Base-by-base conservation (phyloP, 2,113 vertebrate species). In the Atractosteus spatula region DNA sequence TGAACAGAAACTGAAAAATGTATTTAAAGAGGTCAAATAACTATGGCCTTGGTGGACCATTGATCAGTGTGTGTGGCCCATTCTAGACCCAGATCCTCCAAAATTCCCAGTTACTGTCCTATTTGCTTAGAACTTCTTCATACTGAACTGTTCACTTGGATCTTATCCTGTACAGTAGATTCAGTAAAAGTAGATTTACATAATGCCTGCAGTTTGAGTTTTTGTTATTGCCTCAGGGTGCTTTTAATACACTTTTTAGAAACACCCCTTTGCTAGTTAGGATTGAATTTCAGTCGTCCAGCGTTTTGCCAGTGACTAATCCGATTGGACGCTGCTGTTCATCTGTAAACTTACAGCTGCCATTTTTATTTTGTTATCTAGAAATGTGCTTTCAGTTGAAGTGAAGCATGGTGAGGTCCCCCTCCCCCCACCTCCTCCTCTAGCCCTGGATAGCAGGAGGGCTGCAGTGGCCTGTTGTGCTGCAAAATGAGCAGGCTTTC, bases 401-500 rank as follows among this genome's bases (percentile, higher is more conserved):
- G 69, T 73, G 73, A 71, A 69, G 64, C 71, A 71, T 69, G 62
- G 73, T 66, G 51, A 41, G 74, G 56, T 55, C 55, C 74, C 64
- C 57, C 70, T 67, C 43, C 55, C 45, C 14, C 55, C 8, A 59
- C 43, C 62, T 62, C 64, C 56, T 74, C 71, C 55, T 61, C 61
- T 59, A 61, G 71, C 56, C 42, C 16, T 69, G 74, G 76, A 72
- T 80, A 78, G 76, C 71, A 73, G 76, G 73, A 77, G 73, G 76
- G 68, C 78, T 75, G 70, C 71, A 75, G 73, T 74, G 69, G 76
- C 72, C 72, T 79, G 79, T 79, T 81, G 77, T 81, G 75, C 77
- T 76, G 73, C 76, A 80, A 82, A 80, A 80, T 75, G 80, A 80
- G 77, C 76, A 62, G 73, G 47, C 73, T 73, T 80, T 78, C 77